Evolutionary conservation across 2,797 vertebrate species (phyloP).

Genomic region (Aphelocoma californica): DNA sequence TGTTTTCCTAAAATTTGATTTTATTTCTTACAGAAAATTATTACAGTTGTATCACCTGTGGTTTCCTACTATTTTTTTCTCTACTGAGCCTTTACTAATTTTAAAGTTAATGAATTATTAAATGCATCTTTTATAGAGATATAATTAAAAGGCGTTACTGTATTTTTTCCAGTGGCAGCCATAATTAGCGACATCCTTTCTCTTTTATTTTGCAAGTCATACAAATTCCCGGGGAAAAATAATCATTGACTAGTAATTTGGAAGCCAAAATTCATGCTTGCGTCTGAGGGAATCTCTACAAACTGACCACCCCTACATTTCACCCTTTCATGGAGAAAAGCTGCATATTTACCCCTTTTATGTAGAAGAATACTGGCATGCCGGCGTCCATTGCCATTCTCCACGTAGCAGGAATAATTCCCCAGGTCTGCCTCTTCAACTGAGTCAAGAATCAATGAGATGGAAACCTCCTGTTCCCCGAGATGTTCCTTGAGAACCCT

Average conservation of each 20-base stretch:
- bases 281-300: background rate
- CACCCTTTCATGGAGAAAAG: background rate
- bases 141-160: background rate
- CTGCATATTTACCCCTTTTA: slow-evolving; percentile 85
- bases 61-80: background rate
- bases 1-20: background rate
- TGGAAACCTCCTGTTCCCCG: slow-evolving; percentile 95
- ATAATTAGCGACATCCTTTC: background rate
- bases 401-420: slow-evolving; percentile 97
- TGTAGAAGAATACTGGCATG: slow-evolving; percentile 93
- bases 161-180: background rate
- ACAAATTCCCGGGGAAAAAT: background rate
- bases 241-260: background rate
- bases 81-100: background rate
- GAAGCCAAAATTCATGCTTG: background rate
- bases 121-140: background rate
- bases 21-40: background rate
- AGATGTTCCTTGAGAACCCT: slow-evolving; percentile 95
- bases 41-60: background rate
- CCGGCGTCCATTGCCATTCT: slow-evolving; percentile 93
- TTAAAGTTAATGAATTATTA: background rate
- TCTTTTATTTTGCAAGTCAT: background rate
- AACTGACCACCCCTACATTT: background rate
- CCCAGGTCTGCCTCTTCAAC: slow-evolving; percentile 94
- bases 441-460: slow-evolving; percentile 93